Base-by-base conservation (phyloP, 2,797 vertebrate species). In the Thalassophryne amazonica region DNA sequence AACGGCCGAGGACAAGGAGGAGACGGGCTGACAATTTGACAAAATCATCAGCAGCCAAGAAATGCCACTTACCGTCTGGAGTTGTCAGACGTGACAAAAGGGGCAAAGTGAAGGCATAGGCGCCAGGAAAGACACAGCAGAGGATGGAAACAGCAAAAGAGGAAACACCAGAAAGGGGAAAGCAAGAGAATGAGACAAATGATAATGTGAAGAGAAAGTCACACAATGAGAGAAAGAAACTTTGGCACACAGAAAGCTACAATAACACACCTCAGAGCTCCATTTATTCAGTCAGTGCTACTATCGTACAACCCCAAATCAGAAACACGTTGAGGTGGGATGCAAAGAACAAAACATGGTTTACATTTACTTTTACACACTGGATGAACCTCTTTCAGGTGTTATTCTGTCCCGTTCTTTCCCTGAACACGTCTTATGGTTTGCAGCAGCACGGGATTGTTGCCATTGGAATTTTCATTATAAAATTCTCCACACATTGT, bases 21-120 rank as follows among this genome's bases (percentile, higher is more conserved):
- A 46, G 40, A 45, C 47, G 49, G 32, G 43, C 53, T 5, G 60
- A 57, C 4, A 5, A 47, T 69, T 12, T 8, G 45, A 56, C 65
- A 52, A 59, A 49, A 64, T 61, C 73, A 63, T 74, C 54, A 37
- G 74, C 50, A 58, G 52, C 86, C 83, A 78, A 81, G 81, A 74
- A 81, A 86, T 89, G 90, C 87, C 79, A 90, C 91, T 92, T 90
- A 92, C 91, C 87, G 82, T 91, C 90, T 92, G 67, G 28, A 73
- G 63, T 69, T 46, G 76, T 80, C 86, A 58, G 64, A 68, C 76
- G 77, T 77, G 66, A 84, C 71, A 88, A 64, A 82, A 67, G 66
- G 60, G 61, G 78, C 66, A 78, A 65, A 84, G 76, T 68, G 72
- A 80, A 42, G 74, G 80, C 76, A 84, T 73, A 89, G 88, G 82